phyloP scores from a whole-genome alignment of 2,797 vertebrate species.

The Pseudotriccus pelzelni region DNA sequence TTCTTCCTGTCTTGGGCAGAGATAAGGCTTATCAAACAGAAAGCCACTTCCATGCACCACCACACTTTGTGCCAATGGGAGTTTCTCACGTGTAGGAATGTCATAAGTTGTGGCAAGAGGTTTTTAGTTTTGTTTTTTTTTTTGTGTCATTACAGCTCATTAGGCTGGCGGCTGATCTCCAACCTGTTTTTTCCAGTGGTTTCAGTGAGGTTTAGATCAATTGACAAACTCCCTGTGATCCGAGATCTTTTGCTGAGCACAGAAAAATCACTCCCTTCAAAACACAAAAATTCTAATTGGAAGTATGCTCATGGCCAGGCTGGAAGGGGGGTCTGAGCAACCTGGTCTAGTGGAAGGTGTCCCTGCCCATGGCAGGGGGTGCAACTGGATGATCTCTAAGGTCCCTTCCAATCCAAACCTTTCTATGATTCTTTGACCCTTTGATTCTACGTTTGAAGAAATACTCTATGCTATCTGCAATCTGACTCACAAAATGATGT shows the following conservation, averaged over 20 bases:
- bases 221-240: neutral
- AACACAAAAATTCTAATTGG: accelerated
- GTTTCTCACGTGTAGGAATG: neutral
- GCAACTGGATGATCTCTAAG: neutral
- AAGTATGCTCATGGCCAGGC: neutral
- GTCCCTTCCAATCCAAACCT: neutral
- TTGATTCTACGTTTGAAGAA: neutral
- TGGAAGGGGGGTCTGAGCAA: too few relatives aligned
- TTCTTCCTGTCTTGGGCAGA: neutral
- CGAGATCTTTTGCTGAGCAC: neutral
- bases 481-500: neutral
- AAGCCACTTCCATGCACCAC: neutral
- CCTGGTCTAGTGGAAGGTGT: neutral
- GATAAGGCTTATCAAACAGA: neutral
- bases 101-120: neutral
- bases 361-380: neutral
- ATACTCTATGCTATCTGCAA: neutral
- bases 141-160: neutral
- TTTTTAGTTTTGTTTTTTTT: neutral
- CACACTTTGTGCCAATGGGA: neutral
- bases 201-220: neutral
- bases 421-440: neutral
- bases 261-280: neutral
- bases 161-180: neutral
- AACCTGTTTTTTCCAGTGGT: neutral